phyloP scores from a whole-genome alignment of 23 tunicate species.

The Ciona savignyi region DNA sequence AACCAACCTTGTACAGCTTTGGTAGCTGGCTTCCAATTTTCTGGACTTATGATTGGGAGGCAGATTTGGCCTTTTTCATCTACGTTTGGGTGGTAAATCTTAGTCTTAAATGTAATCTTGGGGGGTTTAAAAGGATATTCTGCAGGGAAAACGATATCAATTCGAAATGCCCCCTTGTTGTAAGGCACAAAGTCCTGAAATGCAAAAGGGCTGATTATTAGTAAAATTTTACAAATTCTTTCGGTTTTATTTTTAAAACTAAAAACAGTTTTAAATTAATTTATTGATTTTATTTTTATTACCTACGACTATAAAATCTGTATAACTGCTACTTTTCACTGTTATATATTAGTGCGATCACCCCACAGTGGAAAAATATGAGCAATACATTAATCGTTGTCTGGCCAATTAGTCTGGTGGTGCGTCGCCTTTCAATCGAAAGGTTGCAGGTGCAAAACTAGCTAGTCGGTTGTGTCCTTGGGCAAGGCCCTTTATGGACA shows the following conservation, averaged over 20 bases:
- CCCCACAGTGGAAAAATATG: too few relatives aligned
- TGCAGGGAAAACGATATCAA: slow-evolving; percentile 60
- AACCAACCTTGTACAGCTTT: slow-evolving; percentile 62
- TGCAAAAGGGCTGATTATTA: not conserved
- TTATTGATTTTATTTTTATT: not conserved
- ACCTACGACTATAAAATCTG: not conserved
- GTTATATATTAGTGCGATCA: too few relatives aligned
- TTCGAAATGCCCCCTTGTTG: slow-evolving; percentile 78
- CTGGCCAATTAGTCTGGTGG: too few relatives aligned
- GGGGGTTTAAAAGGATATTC: slow-evolving; percentile 97
- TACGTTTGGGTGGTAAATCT: slow-evolving; percentile 82
- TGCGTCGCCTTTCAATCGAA: too few relatives aligned
- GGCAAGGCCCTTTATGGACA: too few relatives aligned
- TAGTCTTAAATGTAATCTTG: slow-evolving; percentile 65
- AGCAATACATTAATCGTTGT: too few relatives aligned
- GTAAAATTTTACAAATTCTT: too few relatives aligned
- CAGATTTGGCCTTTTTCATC: slow-evolving; percentile 95
- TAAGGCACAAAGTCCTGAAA: slow-evolving; percentile 33
- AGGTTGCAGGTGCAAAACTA: too few relatives aligned
- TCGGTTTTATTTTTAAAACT: too few relatives aligned
- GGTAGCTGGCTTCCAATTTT: slow-evolving; percentile 94
- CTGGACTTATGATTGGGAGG: slow-evolving; percentile 75
- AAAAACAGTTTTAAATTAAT: not conserved
- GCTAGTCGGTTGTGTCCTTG: too few relatives aligned
- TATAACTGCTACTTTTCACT: not conserved